These are phyloP conservation scores for Epizoanthus fatuus DNA, from an alignment of 92 coral and sea anemone genomes.

Conservation along the genomic window DNA sequence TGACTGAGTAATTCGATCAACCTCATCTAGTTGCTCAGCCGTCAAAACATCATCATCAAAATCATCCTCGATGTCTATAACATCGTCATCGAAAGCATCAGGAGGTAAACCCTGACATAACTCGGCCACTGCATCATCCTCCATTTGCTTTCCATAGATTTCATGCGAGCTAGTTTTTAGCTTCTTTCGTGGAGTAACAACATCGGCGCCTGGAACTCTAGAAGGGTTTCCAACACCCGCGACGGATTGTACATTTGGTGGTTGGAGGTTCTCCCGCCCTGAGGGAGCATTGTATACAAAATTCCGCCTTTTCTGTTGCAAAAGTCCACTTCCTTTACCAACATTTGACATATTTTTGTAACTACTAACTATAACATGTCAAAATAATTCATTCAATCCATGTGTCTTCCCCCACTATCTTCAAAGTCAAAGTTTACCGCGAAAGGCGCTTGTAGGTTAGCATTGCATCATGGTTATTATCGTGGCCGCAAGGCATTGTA, in stretches of 20 bases:
- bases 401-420: not conserved
- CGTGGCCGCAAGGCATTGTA: slow-evolving; percentile 6
- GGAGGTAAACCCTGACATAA: slow-evolving; percentile 77
- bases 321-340: slow-evolving; percentile 52
- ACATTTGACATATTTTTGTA: slow-evolving; percentile 56
- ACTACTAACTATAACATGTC: not conserved
- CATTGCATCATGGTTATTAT: not conserved
- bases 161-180: slow-evolving; percentile 62
- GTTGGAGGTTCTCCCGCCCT: slow-evolving; percentile 20
- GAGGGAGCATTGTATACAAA: slow-evolving; percentile 78
- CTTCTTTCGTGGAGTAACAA: slow-evolving; percentile 68
- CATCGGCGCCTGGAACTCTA: slow-evolving; percentile 1
- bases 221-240: slow-evolving; percentile 17
- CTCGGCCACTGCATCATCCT: slow-evolving; percentile 72
- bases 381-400: not conserved
- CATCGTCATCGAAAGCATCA: slow-evolving; percentile 86
- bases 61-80: slow-evolving; percentile 69
- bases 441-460: not conserved
- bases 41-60: slow-evolving; percentile 81
- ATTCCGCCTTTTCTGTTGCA: slow-evolving; percentile 72
- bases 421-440: slow-evolving; percentile 58
- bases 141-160: slow-evolving; percentile 41
- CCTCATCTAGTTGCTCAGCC: slow-evolving; percentile 78
- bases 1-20: slow-evolving; percentile 66
- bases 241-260: slow-evolving; percentile 16